Evolutionary conservation across 2,113 vertebrate genomes (phyloP), one percentile per base, ranked within the genome.

Genomic region (Eurypyga helias): DNA sequence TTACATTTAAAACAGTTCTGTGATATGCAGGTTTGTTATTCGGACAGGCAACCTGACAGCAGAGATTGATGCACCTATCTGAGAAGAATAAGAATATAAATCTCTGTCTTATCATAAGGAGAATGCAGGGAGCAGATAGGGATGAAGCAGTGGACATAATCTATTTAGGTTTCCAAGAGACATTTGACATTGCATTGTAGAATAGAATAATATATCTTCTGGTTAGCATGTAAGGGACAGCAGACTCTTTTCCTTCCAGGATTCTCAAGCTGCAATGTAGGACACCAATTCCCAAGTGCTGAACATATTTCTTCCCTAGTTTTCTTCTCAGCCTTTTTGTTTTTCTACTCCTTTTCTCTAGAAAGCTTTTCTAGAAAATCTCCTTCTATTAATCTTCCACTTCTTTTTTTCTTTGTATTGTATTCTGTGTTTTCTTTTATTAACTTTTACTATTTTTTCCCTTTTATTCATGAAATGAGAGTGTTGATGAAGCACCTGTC

Each of bases 1-100:
- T 97, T 97, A 97, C 73, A 87, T 94, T 96, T 96, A 97, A 97
- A 96, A 80, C 86, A 93, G 87, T 95, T 96, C 93, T 95, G 94
- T 97, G 94, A 92, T 98, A 97, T 92, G 91, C 70, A 92, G 87
- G 93, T 97, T 97, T 94, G 84, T 95, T 95, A 94, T 91, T 93
- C 4, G 7, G 96, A 97, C 91, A 94, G 94, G 86, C 55, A 85
- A 95, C 66, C 69, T 96, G 97, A 96, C 97, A 97, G 78, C 58
- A 91, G 80, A 97, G 96, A 97, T 95, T 97, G 97, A 97, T 98
- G 93, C 54, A 96, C 60, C 73, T 49, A 48, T 94, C 92, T 97
- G 66, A 90, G 77, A 93, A 93, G 91, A 97, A 96, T 96, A 97
- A 96, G 96, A 97, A 96, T 97, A 98, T 97, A 97, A 97, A 97